phyloP scores from a whole-genome alignment of 2,888 invertebrate genomes.

The Gandaritis pyraliata region DNA sequence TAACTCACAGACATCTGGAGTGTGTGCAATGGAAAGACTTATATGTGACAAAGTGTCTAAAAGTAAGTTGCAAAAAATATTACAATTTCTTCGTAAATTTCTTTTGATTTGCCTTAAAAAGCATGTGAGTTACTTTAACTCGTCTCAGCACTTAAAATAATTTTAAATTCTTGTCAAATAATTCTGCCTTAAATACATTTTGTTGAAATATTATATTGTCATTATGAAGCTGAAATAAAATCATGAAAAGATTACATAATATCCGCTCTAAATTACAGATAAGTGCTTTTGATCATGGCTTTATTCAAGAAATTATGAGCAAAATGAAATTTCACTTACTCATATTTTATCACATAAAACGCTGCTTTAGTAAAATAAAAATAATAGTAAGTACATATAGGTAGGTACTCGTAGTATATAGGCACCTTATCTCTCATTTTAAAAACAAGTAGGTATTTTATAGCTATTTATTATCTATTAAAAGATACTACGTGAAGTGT shows the following conservation, averaged over 20 bases:
- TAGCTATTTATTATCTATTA: neutral
- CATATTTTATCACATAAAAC: neutral
- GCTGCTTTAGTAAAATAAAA: neutral
- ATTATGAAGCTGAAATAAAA: slow-evolving; percentile 14
- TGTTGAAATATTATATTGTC: slow-evolving; percentile 16
- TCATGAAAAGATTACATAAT: slow-evolving; percentile 11
- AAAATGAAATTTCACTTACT: neutral
- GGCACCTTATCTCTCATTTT: too few species aligned
- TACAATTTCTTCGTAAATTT: neutral
- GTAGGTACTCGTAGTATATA: too few species aligned
- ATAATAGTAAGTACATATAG: too few species aligned
- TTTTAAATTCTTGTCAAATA: slow-evolving; percentile 3
- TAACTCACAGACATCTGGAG: neutral
- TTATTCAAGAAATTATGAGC: neutral
- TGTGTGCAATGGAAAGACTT: neutral
- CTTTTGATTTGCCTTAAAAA: neutral
- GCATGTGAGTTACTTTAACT: slow-evolving; percentile 1
- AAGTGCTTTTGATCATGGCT: slow-evolving; percentile 27
- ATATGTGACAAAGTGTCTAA: neutral
- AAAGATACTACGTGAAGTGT: neutral
- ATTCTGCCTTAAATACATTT: slow-evolving; percentile 6
- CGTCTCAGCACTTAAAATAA: slow-evolving; percentile 3
- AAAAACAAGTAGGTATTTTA: neutral
- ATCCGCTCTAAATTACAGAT: slow-evolving; percentile 13
- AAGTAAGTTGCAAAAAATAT: neutral